Conservation (phyloP, 2,113 vertebrate genomes). For the Xiphophorus hellerii region DNA sequence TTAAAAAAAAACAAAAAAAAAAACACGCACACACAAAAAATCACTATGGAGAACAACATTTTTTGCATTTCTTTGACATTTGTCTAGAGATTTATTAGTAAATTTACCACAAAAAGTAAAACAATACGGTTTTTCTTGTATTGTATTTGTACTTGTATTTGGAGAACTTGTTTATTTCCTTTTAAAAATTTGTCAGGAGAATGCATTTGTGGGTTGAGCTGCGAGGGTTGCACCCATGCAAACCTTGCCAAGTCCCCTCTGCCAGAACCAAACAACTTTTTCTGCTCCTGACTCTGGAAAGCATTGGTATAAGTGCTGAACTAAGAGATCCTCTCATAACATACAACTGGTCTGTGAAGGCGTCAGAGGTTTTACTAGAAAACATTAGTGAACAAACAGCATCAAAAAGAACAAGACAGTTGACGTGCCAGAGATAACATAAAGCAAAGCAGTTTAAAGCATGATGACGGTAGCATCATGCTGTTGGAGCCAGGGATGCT, state of each 20-base stretch:
- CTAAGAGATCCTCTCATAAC: background rate
- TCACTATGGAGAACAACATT: background rate
- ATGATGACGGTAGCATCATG: no score
- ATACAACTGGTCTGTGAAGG: background rate
- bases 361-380: background rate
- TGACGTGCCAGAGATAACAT: no score
- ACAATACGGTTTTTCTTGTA: background rate
- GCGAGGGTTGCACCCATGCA: background rate
- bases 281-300: background rate
- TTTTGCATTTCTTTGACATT: background rate
- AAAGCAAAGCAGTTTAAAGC: no score
- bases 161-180: background rate
- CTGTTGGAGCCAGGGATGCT: background rate
- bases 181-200: background rate
- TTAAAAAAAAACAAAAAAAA: background rate
- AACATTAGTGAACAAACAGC: background rate
- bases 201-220: background rate
- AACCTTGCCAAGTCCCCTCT: background rate
- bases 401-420: no score
- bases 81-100: background rate
- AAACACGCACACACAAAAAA: background rate
- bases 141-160: background rate
- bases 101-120: background rate
- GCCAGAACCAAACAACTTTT: background rate
- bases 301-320: no score